These are phyloP conservation scores for Scelioninae gen. 1 DNA, from an alignment of 2,888 invertebrate species.

Conservation along the genomic window DNA sequence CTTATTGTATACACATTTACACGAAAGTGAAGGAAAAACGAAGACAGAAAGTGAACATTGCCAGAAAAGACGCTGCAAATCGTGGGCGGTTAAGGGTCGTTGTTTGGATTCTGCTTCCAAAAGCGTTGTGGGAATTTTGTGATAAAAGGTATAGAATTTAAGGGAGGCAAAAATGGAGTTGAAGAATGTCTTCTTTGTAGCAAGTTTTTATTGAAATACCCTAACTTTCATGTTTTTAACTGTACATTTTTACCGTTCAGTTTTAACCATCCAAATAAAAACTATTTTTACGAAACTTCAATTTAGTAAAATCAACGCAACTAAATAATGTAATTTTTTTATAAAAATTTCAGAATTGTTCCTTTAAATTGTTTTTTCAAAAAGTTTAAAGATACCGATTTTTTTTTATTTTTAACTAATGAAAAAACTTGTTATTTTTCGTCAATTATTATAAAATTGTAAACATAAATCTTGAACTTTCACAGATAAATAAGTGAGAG, in stretches of 20 bases:
- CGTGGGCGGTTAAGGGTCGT: slow-evolving; percentile 2
- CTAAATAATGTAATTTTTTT: too few relatives aligned
- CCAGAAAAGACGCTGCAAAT: slow-evolving; percentile 1
- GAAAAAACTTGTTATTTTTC: too few relatives aligned
- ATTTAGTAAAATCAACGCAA: too few relatives aligned
- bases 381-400: too few relatives aligned
- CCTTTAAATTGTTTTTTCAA: too few relatives aligned
- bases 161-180: neutral
- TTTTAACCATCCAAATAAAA: neutral
- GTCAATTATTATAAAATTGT: neutral
- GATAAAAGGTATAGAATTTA: slow-evolving; percentile 2
- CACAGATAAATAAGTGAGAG: neutral
- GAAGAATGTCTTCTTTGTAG: neutral
- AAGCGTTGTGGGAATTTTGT: slow-evolving; percentile 2
- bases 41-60: neutral
- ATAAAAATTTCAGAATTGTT: too few relatives aligned
- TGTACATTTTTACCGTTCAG: neutral
- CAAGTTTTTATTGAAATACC: neutral
- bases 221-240: too few relatives aligned
- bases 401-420: neutral
- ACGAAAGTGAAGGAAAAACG: neutral
- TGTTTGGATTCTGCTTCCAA: neutral
- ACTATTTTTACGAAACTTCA: too few relatives aligned
- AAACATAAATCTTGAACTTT: neutral
- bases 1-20: neutral